Percentiles rank a stretch among this genome's conserved stretches.
Conservation (phyloP, 2,797 vertebrate genomes). For the Schizopygopsis pylzovi region DNA sequence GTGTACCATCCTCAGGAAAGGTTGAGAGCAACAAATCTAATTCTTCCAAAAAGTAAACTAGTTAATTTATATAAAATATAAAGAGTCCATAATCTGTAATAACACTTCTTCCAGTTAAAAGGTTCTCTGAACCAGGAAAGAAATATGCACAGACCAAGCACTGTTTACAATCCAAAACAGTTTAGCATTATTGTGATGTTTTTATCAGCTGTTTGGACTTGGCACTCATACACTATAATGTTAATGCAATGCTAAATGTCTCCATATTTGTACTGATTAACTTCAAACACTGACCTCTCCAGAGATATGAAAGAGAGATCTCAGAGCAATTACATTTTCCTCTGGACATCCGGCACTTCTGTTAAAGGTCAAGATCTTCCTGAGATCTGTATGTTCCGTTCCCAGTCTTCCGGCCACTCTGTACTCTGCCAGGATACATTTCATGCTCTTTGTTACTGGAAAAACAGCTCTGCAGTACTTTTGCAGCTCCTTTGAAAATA, state of each 20-base stretch:
- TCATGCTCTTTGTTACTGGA: not conserved
- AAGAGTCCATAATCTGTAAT: not conserved
- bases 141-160: not conserved
- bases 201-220: not conserved
- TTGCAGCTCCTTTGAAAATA: conserved; percentile 24
- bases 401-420: conserved; percentile 14
- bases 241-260: not conserved
- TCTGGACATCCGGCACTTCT: not conserved
- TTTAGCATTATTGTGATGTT: not conserved
- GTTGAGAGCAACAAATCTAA: no score
- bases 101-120: not conserved
- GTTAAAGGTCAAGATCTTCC: not conserved
- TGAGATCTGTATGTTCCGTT: not conserved
- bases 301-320: not conserved
- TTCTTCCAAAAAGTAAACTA: no score
- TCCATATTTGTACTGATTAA: not conserved
- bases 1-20: no score
- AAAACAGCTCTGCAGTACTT: not conserved
- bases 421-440: conserved; percentile 23
- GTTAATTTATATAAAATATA: no score
- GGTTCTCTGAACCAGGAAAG: not conserved
- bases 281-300: not conserved
- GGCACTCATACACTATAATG: not conserved
- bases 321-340: not conserved
- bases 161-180: no score